Evolutionary conservation across 30 jellyfish, hydroid and myxozoan genomes (phyloP), one percentile per base, ranked within the genome.

Genomic region (Cassiopea andromeda): DNA sequence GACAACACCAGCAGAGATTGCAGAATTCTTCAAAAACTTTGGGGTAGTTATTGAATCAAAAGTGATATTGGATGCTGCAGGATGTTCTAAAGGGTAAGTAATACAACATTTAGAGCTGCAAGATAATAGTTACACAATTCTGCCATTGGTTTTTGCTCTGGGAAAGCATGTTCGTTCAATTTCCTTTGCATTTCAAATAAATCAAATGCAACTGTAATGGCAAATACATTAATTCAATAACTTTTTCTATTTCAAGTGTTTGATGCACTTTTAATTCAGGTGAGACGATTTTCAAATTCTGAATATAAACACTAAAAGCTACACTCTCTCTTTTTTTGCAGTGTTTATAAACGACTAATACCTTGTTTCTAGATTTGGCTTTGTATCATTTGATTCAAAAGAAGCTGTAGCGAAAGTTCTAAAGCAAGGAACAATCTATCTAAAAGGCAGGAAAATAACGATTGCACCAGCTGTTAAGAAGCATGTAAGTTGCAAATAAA

Each of bases 1-100:
- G 94, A 86, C 89, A 46, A 75, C 94, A 17, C 94, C 94, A 7
- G 88, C 94, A n/a, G 94, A 86, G 68, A 76, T 86, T 18, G 94
- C 94, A 44, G 94, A 86, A 15, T 86, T 86, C 60, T 86, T 86
- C 84, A 46, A 79, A 47, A 67, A 60, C 10, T 86, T 86, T 61
- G 94, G 94, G 1, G 89, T 86, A 27, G 94, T 86, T 44, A 86
- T 86, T 69, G 94, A 86, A 66, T 57, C 94, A 48, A 86, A 86
- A 71, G 76, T 86, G 1, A 86, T 86, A 47, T 69, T 86, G 14
- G 94, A 86, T 66, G 18, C 86, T 1, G 17, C 82, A 58, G 94
- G 94, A 15, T 73, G 84, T 44, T 86, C 94, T 19, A 76, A 71
- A 66, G 94, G 94, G 94, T 86, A 86, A 68, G 83, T 1, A 17